Evolutionary conservation across 2,797 vertebrate genomes (phyloP), one percentile per base, ranked within the genome.

Genomic region (Hoplostethus mediterraneus): DNA sequence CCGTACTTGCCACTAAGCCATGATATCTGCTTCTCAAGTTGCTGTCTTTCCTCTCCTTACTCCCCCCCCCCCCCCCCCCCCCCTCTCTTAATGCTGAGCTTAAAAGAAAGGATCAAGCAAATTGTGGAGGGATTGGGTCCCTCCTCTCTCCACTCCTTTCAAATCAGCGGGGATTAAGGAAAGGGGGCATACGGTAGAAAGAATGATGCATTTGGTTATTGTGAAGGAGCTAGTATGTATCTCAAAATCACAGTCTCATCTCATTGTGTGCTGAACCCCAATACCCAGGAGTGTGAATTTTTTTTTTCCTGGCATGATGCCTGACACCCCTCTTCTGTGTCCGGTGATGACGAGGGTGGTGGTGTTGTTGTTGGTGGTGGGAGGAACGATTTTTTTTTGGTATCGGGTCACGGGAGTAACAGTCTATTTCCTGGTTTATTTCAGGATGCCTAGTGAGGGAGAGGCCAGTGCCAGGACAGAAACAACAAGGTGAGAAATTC

Each of bases 361-460:
- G 73, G 49, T 76, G 73, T 52, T 61, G 74, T 60, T 67, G 52
- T 67, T 45, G 6, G 72, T 1, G 28, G 74, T 57, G 55, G 12
- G 56, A 63, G 31, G 6, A 6, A 5, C 4, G n/a, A 0, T 67
- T 21, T 21, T 21, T 21, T 21, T 21, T 21, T 21, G 1, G 58
- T 11, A 11, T 66, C 9, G 40, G 64, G 28, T 54, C 14, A 6
- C 62, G 52, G 66, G 67, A 79, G 67, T 93, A 89, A 90, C 64
- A 0, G 54, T 88, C 40, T 90, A 11, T 88, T 88, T 81, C 55
- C 68, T 85, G 83, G 33, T 92, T 90, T 93, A 94, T 93, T 96
- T 96, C 95, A 99, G 97, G 97, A 96, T 97, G 92, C 97, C 97
- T 92, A 97, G 95, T 92, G 97, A 99, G 95, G 96, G 95, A 67